Conservation (phyloP, 2,888 invertebrate species). For the Alviniconcha strummeri region DNA sequence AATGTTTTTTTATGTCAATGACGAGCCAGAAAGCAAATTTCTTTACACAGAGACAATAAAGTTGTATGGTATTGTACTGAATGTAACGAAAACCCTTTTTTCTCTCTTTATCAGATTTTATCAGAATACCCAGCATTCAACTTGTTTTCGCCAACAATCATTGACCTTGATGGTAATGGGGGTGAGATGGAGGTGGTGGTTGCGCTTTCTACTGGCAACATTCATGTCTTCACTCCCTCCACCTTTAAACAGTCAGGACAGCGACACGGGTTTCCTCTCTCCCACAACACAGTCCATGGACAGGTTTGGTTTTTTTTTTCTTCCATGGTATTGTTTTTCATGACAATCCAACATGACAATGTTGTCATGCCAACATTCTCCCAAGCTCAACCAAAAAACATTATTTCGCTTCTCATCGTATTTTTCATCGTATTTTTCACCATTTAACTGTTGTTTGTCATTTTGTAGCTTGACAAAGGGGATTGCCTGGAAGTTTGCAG, state of each 20-base stretch:
- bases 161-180: constrained; percentile 62
- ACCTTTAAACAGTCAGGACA: constrained; percentile 19
- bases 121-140: constrained; percentile 64
- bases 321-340: not conserved
- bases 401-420: no score
- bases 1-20: no score
- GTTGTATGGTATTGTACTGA: no score
- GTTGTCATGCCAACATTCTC: no score
- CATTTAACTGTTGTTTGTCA: no score
- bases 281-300: constrained; percentile 30
- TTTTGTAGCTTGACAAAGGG: no score
- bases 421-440: no score
- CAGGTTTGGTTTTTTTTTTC: constrained; percentile 10
- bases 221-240: constrained; percentile 26
- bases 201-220: constrained; percentile 63
- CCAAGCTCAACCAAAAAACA: no score
- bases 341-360: not conserved
- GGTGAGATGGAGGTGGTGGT: constrained; percentile 62
- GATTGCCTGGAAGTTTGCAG: no score
- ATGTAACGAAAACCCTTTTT: not conserved
- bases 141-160: constrained; percentile 65
- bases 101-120: constrained; percentile 44
- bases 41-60: no score
- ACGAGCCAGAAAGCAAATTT: no score
- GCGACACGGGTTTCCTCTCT: constrained; percentile 27